Evolutionary conservation across 2,113 vertebrate genomes (phyloP), one percentile per base, ranked within the genome.

Genomic region (Lophura nycthemera): DNA sequence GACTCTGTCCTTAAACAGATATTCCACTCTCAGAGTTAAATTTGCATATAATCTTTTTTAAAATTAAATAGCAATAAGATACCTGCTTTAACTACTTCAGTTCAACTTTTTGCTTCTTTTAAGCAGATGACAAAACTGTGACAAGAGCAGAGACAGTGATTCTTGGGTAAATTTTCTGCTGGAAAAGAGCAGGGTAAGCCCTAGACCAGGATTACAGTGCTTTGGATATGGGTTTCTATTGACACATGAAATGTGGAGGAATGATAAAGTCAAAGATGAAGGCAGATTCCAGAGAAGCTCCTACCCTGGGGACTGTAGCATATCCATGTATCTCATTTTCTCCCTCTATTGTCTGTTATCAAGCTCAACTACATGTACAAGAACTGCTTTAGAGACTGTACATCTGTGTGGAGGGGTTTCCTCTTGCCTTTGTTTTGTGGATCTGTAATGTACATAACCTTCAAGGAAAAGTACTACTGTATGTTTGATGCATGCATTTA

Each of bases 21-120:
- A 16, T 54, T 86, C 79, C 21, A 13, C 15, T 81, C 13, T 86
- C 69, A 13, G 42, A 42, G 21, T 45, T 92, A 56, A 40, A 69
- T 91, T 88, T 88, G 42, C 29, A 80, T 86, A 91, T 94, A 24
- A 57, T 54, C 63, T 83, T 86, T 6, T 48, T 84, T 73, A 22
- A 67, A 69, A 72, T 81, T 48, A 86, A 81, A 65, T 65, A 82
- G 60, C 13, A 70, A 11, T 30, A n/a, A 81, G 43, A 71, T 52
- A 36, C 40, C 38, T 67, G 20, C 52, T 88, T 86, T 76, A 86
- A 84, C 36, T 84, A 27, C 32, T 56, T 84, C 47, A 77, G 13
- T n/a, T 72, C 71, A 83, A 60, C 20, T 20, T 17, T 83, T 85
- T 47, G 4, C 47, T 91, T 93, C 60, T 43, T 40, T 43, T 79